phyloP scores from a whole-genome alignment of 2,888 invertebrate species.

The Reticulitermes lucifugus region DNA sequence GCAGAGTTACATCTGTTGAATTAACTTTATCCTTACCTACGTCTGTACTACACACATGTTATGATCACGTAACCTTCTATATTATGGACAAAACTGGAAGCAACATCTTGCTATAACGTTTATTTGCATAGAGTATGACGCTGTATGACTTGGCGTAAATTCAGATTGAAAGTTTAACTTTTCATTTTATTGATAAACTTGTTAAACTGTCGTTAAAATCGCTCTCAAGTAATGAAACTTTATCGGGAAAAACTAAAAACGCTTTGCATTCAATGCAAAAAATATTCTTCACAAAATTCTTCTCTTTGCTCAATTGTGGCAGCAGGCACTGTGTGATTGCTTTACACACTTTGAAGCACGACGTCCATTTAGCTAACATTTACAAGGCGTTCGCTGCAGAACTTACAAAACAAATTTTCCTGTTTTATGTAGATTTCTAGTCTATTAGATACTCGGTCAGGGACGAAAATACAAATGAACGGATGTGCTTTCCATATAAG shows the following conservation, averaged over 20 bases:
- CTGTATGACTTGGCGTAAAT: neutral
- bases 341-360: too few relatives aligned
- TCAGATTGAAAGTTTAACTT: neutral
- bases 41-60: neutral
- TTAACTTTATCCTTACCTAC: too few relatives aligned
- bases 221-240: neutral
- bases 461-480: too few relatives aligned
- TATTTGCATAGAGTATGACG: neutral
- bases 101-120: neutral
- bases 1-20: too few relatives aligned
- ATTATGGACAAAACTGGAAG: neutral
- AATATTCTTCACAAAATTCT: neutral
- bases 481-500: too few relatives aligned
- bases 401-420: too few relatives aligned
- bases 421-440: too few relatives aligned
- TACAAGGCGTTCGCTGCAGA: too few relatives aligned
- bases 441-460: too few relatives aligned
- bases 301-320: neutral
- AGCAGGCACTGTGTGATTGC: neutral
- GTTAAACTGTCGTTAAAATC: neutral
- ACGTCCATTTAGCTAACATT: too few relatives aligned
- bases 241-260: neutral
- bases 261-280: neutral
- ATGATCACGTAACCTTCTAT: neutral
- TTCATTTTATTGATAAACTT: neutral